Percentiles rank a stretch among this genome's conserved stretches.
Evolutionary conservation across 1,140 invertebrate species (phyloP).

Genomic region (Euura saliciscinereae): DNA sequence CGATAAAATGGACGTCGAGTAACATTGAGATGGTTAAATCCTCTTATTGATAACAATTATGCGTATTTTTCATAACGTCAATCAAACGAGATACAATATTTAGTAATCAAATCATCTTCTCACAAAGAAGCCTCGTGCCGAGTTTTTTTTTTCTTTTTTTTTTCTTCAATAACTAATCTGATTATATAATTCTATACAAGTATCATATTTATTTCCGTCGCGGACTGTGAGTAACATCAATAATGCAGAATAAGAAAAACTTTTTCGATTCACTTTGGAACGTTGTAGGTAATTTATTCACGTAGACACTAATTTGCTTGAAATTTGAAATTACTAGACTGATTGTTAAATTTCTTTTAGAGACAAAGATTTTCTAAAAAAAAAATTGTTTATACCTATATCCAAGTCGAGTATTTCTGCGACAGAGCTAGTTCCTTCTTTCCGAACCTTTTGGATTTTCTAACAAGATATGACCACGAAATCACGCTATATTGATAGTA

Average conservation of each 20-base stretch:
- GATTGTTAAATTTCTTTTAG: no score
- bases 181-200: slow-evolving; percentile 10
- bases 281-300: no score
- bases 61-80: slow-evolving; percentile 37
- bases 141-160: slow-evolving; percentile 17
- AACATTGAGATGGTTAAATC: slow-evolving; percentile 31
- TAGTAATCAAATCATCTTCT: slow-evolving; percentile 34
- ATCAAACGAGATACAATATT: slow-evolving; percentile 35
- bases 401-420: neutral
- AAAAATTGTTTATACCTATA: no score
- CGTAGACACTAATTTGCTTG: no score
- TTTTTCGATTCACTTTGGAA: no score
- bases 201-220: slow-evolving; percentile 9
- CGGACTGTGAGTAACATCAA: no score
- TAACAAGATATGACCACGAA: neutral
- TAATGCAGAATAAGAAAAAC: no score
- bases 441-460: neutral
- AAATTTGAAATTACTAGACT: no score
- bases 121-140: slow-evolving; percentile 32
- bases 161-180: slow-evolving; percentile 12
- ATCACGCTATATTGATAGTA: neutral
- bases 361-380: no score
- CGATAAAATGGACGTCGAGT: slow-evolving; percentile 63
- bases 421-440: neutral
- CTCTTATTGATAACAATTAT: slow-evolving; percentile 32